Evolutionary conservation across 2,113 vertebrate species (phyloP).

Genomic region (cattle (Bos taurus)): DNA sequence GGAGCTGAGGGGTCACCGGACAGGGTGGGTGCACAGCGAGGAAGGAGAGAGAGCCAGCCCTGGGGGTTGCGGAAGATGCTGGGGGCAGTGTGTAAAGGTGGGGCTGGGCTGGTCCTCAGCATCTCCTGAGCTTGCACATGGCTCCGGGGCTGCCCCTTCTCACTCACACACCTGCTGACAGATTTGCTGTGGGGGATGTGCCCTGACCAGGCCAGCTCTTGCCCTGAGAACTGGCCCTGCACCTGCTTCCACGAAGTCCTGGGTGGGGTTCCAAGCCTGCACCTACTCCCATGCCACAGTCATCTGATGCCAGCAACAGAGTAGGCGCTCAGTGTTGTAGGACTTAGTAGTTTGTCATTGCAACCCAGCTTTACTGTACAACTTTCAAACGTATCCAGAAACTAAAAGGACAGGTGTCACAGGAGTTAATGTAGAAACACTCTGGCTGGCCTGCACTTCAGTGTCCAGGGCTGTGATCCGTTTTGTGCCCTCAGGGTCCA

Average conservation of each 20-base stretch:
- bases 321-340: not conserved
- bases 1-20: not conserved
- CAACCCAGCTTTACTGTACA: not conserved
- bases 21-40: not conserved
- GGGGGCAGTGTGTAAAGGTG: not conserved
- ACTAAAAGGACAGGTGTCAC: not conserved
- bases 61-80: not conserved
- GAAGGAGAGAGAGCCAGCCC: not conserved
- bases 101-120: too few relatives aligned
- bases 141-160: not conserved
- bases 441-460: not conserved
- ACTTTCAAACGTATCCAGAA: not conserved
- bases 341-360: not conserved
- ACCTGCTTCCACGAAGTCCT: not conserved
- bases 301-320: not conserved
- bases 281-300: not conserved
- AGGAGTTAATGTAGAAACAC: not conserved
- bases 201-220: not conserved
- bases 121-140: not conserved
- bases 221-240: rapidly evolving
- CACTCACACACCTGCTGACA: too few relatives aligned
- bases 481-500: not conserved
- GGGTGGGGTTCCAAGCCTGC: too few relatives aligned
- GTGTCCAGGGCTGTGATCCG: not conserved
- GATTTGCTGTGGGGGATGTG: rapidly evolving